Base-by-base conservation (phyloP, 2,797 vertebrate genomes). In the Discoglossus pictus region DNA sequence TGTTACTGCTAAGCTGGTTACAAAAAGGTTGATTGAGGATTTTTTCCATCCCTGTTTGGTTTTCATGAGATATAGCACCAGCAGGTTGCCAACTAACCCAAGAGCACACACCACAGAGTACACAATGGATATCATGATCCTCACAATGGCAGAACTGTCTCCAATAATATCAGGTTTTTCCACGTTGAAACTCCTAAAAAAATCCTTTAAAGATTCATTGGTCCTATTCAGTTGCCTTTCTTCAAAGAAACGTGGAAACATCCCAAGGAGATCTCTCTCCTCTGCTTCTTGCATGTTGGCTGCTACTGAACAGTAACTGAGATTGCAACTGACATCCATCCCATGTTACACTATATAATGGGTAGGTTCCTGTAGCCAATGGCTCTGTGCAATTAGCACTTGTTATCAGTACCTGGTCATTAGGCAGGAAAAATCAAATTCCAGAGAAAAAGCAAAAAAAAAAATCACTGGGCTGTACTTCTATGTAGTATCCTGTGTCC, bases 21-120 rank as follows among this genome's bases (percentile, higher is more conserved):
- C 95, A 9, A 97, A 98, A 16, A 98, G 89, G 73, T 98, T 95
- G 76, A 97, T 94, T 42, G 93, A 91, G 20, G 95, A 98, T 53
- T 95, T 95, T 21, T 88, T 96, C 96, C 97, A 98, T 42, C 87
- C 89, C 25, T 89, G 93, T 16, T 93, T 95, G 11, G 84, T 90
- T 70, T 88, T 94, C 95, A 98, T 97, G 13, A 98, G 82, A 77
- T 95, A 94, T 64, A 98, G 79, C 10, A 97, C 96, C 39, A 98
- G 84, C 1, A 98, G 36, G 79, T 99, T 98, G 50, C 95, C 94
- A 1, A 93, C 89, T 56, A 99, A 84, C 4, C 97, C 96, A 58
- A 99, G 76, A 0, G 93, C 94, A 1, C 96, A 98, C 1, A 99
- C 94, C 73, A 95, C 87, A 0, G 94, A 93, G 80, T 98, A 98